Percentiles rank a stretch among this genome's conserved stretches.
These are phyloP conservation scores for Gonatopus flavifemur DNA, from an alignment of 1,140 invertebrate species.

Conservation along the genomic window DNA sequence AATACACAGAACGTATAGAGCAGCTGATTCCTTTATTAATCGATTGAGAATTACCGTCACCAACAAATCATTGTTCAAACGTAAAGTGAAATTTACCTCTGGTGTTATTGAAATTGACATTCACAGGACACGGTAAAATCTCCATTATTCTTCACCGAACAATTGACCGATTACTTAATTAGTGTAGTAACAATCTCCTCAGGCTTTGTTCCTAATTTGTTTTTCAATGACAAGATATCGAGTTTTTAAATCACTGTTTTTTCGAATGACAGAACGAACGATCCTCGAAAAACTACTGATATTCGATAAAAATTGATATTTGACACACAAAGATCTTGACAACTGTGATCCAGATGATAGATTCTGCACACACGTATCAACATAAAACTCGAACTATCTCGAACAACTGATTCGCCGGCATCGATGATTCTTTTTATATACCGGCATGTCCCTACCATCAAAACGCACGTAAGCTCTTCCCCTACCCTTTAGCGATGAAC, in stretches of 20 bases:
- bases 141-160: slow-evolving; percentile 37
- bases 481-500: slow-evolving; percentile 26
- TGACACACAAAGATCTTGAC: too few relatives aligned
- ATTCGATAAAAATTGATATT: too few relatives aligned
- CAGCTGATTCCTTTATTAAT: too few relatives aligned
- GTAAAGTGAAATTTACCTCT: slow-evolving; percentile 34
- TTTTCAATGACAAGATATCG: too few relatives aligned
- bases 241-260: neutral
- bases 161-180: neutral
- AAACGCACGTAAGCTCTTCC: slow-evolving; percentile 21
- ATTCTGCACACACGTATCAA: too few relatives aligned
- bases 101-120: slow-evolving; percentile 51
- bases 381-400: neutral
- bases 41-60: neutral
- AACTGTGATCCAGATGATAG: too few relatives aligned
- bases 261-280: neutral
- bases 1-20: neutral
- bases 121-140: slow-evolving; percentile 52
- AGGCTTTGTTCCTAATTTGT: slow-evolving; percentile 22
- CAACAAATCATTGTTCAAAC: neutral
- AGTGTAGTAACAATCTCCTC: neutral
- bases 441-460: slow-evolving; percentile 16
- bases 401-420: slow-evolving; percentile 41
- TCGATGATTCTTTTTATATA: slow-evolving; percentile 49
- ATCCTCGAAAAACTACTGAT: too few relatives aligned